phyloP scores from a whole-genome alignment of 2,888 invertebrate species.

The Protodeltote pygarga region DNA sequence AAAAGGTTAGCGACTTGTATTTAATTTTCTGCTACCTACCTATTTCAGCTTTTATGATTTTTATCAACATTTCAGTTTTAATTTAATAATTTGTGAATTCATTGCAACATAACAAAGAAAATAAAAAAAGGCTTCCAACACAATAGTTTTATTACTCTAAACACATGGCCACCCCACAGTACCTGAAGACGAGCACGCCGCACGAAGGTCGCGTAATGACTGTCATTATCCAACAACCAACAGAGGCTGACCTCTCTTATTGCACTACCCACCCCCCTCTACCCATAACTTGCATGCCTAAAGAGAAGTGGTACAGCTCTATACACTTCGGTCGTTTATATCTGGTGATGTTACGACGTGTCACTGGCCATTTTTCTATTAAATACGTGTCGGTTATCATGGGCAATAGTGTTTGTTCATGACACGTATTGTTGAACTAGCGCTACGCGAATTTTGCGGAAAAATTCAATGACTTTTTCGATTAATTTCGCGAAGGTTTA shows the following conservation, averaged over 20 bases:
- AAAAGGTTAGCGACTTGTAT: no score
- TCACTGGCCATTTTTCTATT: constrained; percentile 36
- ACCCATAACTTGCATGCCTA: constrained; percentile 1
- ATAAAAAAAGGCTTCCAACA: not conserved
- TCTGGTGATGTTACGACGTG: constrained; percentile 24
- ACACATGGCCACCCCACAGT: constrained; percentile 26
- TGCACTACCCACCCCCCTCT: constrained; percentile 2
- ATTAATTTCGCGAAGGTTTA: no score
- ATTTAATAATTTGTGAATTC: no score
- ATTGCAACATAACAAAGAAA: no score
- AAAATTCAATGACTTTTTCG: no score
- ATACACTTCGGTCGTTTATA: constrained; percentile 25
- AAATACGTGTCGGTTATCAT: constrained; percentile 35
- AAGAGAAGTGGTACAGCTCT: constrained; percentile 10
- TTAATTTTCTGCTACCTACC: no score
- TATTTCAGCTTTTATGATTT: no score
- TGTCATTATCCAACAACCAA: constrained; percentile 61
- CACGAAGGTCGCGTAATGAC: constrained; percentile 73
- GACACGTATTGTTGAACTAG: constrained; percentile 30
- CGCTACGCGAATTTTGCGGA: constrained; percentile 11
- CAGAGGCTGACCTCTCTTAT: constrained; percentile 36
- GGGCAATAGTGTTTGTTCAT: constrained; percentile 21
- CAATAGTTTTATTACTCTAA: constrained; percentile 1
- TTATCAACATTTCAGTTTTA: no score
- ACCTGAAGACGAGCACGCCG: constrained; percentile 50